A percentile compares a stretch with the other conserved stretches of the same genome.
Evolutionary conservation across 2,888 invertebrate genomes (phyloP).

Genomic region (Sarcophaga subvicina): DNA sequence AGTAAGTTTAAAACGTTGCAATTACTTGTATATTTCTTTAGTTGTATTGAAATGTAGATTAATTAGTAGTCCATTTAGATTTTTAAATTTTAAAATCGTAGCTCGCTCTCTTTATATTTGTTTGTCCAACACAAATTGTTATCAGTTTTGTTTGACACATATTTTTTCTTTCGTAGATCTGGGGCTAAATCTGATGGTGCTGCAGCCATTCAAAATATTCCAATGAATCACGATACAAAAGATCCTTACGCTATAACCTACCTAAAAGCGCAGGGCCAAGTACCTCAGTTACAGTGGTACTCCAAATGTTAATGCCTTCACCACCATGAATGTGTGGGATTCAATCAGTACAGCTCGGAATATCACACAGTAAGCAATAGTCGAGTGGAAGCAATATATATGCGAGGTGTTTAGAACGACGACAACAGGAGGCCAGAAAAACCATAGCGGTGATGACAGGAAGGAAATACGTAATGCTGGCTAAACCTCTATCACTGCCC

Average conservation of each 20-base stretch:
- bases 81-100: too few species aligned
- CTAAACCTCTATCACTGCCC: constrained; percentile 71
- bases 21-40: background rate
- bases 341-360: constrained; percentile 82
- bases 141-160: constrained; percentile 59
- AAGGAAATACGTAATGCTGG: constrained; percentile 88
- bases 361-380: constrained; percentile 66
- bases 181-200: constrained; percentile 54
- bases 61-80: too few species aligned
- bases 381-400: constrained; percentile 73
- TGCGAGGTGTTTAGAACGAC: constrained; percentile 72
- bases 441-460: constrained; percentile 88
- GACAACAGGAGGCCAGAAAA: too few species aligned
- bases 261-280: too few species aligned
- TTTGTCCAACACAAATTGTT: background rate
- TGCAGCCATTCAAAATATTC: constrained; percentile 82
- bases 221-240: constrained; percentile 37
- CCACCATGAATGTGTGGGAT: constrained; percentile 83
- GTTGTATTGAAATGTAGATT: too few species aligned
- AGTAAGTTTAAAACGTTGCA: background rate
- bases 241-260: constrained; percentile 81
- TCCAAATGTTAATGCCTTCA: too few species aligned
- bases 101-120: too few species aligned
- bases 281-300: too few species aligned
- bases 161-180: constrained; percentile 64